Evolutionary conservation across 2,888 invertebrate species (phyloP).

Genomic region (Epinotia bilunana): DNA sequence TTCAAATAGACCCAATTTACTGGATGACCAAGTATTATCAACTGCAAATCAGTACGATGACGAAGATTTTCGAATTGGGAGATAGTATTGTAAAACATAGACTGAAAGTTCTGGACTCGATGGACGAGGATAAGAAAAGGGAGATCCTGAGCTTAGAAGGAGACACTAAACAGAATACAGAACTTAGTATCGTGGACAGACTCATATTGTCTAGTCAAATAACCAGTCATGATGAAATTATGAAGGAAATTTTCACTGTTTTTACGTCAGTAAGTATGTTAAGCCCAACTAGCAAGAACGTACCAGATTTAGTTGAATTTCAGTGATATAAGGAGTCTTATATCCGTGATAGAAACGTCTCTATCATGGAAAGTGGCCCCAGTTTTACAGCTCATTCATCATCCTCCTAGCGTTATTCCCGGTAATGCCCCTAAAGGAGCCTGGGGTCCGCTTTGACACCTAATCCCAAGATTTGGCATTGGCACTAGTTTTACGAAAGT

Average conservation of each 20-base stretch:
- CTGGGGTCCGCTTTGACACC: too few relatives aligned
- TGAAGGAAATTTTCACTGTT: conserved; percentile 44
- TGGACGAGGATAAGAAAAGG: conserved; percentile 20
- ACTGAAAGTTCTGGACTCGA: conserved; percentile 17
- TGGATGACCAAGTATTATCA: conserved; percentile 27
- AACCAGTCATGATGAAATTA: conserved; percentile 36
- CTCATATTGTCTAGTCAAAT: conserved; percentile 42
- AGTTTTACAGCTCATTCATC: too few relatives aligned
- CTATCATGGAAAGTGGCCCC: too few relatives aligned
- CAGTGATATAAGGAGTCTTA: too few relatives aligned
- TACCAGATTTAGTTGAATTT: too few relatives aligned
- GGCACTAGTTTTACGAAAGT: too few relatives aligned
- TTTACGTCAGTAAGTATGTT: conserved; percentile 45
- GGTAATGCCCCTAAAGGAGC: too few relatives aligned
- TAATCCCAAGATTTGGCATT: too few relatives aligned
- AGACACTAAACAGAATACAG: conserved; percentile 40
- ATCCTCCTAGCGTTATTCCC: too few relatives aligned
- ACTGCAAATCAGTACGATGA: background rate
- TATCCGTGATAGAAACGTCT: too few relatives aligned
- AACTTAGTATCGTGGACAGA: conserved; percentile 45
- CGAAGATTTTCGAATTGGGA: conserved; percentile 25
- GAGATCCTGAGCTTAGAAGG: conserved; percentile 32
- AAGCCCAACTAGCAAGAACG: too few relatives aligned
- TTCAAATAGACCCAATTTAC: conserved; percentile 42
- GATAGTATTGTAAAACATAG: conserved; percentile 30